Percentiles rank a stretch among this genome's conserved stretches.
Conservation (phyloP, 2,888 invertebrate genomes). For the Nephrotoma guestfalica region DNA sequence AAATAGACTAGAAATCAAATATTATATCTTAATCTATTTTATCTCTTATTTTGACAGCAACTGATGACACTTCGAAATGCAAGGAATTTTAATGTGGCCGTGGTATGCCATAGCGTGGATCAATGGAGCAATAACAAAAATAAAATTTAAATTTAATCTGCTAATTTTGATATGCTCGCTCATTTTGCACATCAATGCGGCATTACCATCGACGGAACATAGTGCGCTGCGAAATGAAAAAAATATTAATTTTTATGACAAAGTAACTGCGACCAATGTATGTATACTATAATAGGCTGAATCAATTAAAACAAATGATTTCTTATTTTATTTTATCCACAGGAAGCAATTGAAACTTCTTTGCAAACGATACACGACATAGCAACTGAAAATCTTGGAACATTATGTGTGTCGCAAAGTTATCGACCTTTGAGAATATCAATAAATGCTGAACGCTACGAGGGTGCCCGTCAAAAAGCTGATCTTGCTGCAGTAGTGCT, state of each 20-base stretch:
- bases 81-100: conserved; percentile 5
- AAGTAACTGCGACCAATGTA: neutral
- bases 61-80: conserved; percentile 6
- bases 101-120: conserved; percentile 6
- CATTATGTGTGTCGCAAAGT: conserved; percentile 53
- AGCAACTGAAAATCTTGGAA: conserved; percentile 53
- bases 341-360: conserved; percentile 50
- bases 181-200: neutral
- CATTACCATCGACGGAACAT: neutral
- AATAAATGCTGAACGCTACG: conserved; percentile 54
- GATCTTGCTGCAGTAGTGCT: conserved; percentile 64
- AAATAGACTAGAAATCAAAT: too few species aligned
- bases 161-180: neutral
- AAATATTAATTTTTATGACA: neutral
- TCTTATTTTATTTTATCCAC: conserved; percentile 8
- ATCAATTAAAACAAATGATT: neutral
- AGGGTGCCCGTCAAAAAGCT: conserved; percentile 60
- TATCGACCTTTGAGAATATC: conserved; percentile 55
- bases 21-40: neutral
- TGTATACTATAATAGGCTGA: neutral
- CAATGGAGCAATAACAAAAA: neutral
- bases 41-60: neutral
- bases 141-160: neutral
- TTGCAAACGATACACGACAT: conserved; percentile 62
- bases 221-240: neutral